Conservation (phyloP, 2,888 invertebrate genomes). For the Lycophotia porphyrea region DNA sequence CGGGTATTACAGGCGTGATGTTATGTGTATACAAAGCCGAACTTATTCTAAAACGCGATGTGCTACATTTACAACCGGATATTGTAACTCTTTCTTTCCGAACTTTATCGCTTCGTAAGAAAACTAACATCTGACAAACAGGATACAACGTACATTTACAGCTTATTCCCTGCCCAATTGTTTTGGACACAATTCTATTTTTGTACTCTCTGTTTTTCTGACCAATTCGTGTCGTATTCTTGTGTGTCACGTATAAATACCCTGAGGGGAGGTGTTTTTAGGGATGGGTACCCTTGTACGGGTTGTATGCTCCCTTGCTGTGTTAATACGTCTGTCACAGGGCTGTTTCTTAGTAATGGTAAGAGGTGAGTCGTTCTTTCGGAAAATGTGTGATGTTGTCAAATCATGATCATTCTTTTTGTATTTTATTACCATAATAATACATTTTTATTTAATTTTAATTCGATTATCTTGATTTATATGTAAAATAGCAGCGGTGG, state of each 20-base stretch:
- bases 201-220: conserved; percentile 9
- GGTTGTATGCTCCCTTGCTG: neutral
- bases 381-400: no score
- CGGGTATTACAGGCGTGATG: no score
- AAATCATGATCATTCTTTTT: no score
- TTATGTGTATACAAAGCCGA: no score
- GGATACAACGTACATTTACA: conserved; percentile 28
- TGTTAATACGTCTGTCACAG: neutral
- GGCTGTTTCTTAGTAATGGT: neutral
- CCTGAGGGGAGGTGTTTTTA: neutral
- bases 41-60: neutral
- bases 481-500: no score
- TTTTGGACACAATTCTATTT: conserved; percentile 39
- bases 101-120: conserved; percentile 43
- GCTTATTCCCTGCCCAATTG: conserved; percentile 22
- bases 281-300: neutral
- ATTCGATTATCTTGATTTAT: no score
- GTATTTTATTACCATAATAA: no score
- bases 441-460: no score
- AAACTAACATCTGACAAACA: conserved; percentile 36
- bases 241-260: neutral
- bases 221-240: conserved; percentile 1
- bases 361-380: neutral
- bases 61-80: conserved; percentile 30
- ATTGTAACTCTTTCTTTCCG: conserved; percentile 20